Conservation (phyloP, 2,888 invertebrate genomes). For the Eupelmus urozonus region DNA sequence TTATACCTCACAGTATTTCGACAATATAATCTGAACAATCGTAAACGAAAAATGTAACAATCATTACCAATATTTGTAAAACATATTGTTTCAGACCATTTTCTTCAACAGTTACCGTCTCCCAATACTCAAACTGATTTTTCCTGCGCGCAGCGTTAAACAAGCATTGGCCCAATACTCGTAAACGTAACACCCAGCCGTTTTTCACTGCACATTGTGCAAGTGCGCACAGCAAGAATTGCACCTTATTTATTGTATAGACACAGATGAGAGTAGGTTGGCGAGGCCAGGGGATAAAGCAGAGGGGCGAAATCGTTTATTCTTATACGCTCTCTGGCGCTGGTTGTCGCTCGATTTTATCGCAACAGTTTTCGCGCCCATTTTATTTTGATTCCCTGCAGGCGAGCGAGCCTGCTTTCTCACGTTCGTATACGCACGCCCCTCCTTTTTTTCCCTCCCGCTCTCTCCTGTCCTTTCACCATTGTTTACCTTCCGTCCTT, state of each 20-base stretch:
- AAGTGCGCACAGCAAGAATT: no score
- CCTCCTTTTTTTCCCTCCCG: neutral
- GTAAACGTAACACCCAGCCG: neutral
- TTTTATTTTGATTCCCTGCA: slow-evolving; percentile 47
- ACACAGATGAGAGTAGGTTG: no score
- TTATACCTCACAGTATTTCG: no score
- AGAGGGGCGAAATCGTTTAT: slow-evolving; percentile 15
- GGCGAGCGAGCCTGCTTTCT: neutral
- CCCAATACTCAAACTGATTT: no score
- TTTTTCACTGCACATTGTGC: neutral
- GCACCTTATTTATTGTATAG: no score
- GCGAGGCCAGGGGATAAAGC: no score
- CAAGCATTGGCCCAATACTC: neutral
- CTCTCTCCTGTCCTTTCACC: neutral
- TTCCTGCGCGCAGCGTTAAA: no score
- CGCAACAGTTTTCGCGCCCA: slow-evolving; percentile 44
- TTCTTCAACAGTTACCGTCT: no score
- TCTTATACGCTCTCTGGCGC: slow-evolving; percentile 9
- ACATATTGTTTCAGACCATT: no score
- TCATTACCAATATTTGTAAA: neutral
- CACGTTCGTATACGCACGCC: neutral
- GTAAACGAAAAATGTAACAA: neutral
- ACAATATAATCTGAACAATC: no score
- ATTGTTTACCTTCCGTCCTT: slow-evolving; percentile 32
- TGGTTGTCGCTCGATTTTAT: slow-evolving; percentile 42